Evolutionary conservation across 2,113 vertebrate species (phyloP).

Genomic region (Ochotona princeps): DNA sequence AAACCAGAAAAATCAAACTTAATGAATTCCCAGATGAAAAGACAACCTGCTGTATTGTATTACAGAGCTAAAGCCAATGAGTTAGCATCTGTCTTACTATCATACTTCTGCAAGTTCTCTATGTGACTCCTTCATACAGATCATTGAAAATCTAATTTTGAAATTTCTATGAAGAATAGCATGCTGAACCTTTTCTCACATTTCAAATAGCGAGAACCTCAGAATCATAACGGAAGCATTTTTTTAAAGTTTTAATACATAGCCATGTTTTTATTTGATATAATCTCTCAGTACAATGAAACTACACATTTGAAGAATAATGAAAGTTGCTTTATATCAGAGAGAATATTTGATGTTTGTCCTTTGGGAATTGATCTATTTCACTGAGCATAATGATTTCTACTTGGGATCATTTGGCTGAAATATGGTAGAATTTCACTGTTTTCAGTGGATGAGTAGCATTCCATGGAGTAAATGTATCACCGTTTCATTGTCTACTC

Average conservation of each 20-base stretch:
- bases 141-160: neutral
- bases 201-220: slow-evolving; percentile 24
- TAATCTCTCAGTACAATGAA: neutral
- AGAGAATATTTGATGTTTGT: too few relatives aligned
- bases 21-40: neutral
- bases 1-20: slow-evolving; percentile 8
- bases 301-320: neutral
- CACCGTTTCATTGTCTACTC: too few relatives aligned
- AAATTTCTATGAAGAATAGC: neutral
- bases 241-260: neutral
- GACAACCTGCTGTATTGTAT: neutral
- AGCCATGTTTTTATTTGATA: neutral
- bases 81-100: neutral
- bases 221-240: neutral
- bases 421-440: too few relatives aligned
- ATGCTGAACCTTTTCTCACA: neutral
- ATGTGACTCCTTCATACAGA: neutral
- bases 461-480: too few relatives aligned
- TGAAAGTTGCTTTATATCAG: neutral
- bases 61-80: neutral
- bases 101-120: neutral
- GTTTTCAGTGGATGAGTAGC: too few relatives aligned
- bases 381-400: too few relatives aligned
- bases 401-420: too few relatives aligned
- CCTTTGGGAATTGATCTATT: too few relatives aligned